Evolutionary conservation across 2,888 invertebrate species (phyloP).

Genomic region (Acanthosepion pharaonis): DNA sequence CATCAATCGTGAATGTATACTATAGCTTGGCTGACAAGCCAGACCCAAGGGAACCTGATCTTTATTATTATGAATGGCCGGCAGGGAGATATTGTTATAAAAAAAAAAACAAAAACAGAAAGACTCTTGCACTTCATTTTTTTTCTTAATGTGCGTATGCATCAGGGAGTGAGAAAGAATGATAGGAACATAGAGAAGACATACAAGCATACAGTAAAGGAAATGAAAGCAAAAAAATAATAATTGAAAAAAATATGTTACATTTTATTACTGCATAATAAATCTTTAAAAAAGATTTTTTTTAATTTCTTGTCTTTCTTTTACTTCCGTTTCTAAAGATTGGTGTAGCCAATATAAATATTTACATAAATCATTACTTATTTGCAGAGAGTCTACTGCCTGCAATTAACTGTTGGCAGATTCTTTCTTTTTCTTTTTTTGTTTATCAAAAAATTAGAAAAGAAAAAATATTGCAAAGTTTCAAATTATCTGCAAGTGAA

Average conservation of each 20-base stretch:
- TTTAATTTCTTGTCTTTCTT: not conserved
- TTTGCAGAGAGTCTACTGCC: not conserved
- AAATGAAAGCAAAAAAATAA: not conserved
- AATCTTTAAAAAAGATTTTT: not conserved
- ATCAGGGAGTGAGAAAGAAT: not conserved
- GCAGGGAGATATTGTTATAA: too few relatives aligned
- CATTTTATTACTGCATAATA: not conserved
- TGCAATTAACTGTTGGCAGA: not conserved
- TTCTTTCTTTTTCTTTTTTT: not conserved
- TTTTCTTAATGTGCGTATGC: too few relatives aligned
- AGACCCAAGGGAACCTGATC: too few relatives aligned
- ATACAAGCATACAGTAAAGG: not conserved
- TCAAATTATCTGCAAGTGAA: not conserved
- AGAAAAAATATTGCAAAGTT: not conserved
- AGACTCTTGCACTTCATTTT: too few relatives aligned
- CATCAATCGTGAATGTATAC: too few relatives aligned
- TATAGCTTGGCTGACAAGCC: too few relatives aligned
- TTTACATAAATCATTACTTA: conserved; percentile 21
- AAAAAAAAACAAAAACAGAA: too few relatives aligned
- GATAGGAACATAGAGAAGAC: not conserved
- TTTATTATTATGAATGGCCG: too few relatives aligned
- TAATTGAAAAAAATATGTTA: not conserved
- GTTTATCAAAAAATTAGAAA: not conserved
- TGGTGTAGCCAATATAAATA: not conserved
- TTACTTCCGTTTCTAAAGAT: not conserved